These are phyloP conservation scores for Macaria notata DNA, from an alignment of 2,888 invertebrate species.

Conservation along the genomic window DNA sequence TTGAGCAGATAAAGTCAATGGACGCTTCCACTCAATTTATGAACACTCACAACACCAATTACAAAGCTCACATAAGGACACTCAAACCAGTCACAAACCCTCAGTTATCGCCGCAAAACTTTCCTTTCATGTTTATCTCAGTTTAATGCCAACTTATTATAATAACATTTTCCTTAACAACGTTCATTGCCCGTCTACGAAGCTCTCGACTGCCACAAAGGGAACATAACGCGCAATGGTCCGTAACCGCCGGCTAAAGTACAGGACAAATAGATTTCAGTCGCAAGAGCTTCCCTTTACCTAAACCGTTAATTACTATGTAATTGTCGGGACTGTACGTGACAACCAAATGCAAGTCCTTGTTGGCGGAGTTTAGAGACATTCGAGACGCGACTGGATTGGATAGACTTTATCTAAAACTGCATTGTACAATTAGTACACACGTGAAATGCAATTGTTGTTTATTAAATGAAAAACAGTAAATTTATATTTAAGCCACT, in stretches of 20 bases:
- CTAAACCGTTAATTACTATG: constrained; percentile 33
- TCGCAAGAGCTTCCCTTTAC: constrained; percentile 40
- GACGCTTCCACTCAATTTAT: too few relatives aligned
- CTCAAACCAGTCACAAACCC: too few relatives aligned
- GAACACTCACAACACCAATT: too few relatives aligned
- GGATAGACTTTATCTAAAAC: background rate
- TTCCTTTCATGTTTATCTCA: background rate
- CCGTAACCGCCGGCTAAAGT: constrained; percentile 47
- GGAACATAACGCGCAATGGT: constrained; percentile 51
- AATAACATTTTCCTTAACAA: constrained; percentile 18
- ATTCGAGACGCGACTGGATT: background rate
- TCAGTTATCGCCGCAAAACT: too few relatives aligned
- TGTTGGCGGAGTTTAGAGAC: constrained; percentile 7
- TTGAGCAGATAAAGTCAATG: too few relatives aligned
- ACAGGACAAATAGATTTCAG: constrained; percentile 54
- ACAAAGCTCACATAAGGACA: too few relatives aligned
- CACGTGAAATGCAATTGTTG: too few relatives aligned
- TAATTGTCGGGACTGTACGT: constrained; percentile 36
- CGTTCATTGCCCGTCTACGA: constrained; percentile 23
- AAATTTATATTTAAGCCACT: too few relatives aligned
- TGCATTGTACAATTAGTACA: too few relatives aligned
- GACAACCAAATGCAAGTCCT: constrained; percentile 28
- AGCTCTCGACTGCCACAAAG: constrained; percentile 40
- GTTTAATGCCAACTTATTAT: constrained; percentile 6
- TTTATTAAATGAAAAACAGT: too few relatives aligned